Evolutionary conservation across 2,888 invertebrate genomes (phyloP).

Genomic region (Lymantria monacha): DNA sequence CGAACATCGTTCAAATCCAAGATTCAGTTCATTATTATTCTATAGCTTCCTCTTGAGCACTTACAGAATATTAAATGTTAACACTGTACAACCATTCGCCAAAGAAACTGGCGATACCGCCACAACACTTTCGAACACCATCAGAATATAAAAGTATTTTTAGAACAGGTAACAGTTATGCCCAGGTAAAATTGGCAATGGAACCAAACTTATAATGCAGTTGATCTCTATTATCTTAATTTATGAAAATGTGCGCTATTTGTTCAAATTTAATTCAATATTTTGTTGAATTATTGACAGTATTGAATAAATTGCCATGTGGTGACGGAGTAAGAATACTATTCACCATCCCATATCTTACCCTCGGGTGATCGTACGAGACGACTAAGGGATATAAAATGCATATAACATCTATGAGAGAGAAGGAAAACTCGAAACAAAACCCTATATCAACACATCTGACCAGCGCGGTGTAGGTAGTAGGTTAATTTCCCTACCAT

Average conservation of each 20-base stretch:
- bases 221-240: constrained; percentile 16
- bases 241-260: background rate
- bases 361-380: too few species aligned
- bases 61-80: constrained; percentile 72
- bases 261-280: background rate
- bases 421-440: too few species aligned
- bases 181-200: constrained; percentile 26
- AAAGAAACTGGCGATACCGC: constrained; percentile 71
- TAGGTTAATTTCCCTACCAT: too few species aligned
- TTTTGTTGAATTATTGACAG: background rate
- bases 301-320: too few species aligned
- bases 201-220: constrained; percentile 19
- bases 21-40: constrained; percentile 67
- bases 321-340: too few species aligned
- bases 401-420: too few species aligned
- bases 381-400: too few species aligned
- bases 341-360: too few species aligned
- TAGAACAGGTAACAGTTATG: constrained; percentile 32
- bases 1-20: constrained; percentile 45
- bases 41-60: constrained; percentile 53
- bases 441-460: too few species aligned
- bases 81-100: constrained; percentile 61
- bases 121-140: constrained; percentile 57
- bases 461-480: too few species aligned
- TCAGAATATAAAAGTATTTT: constrained; percentile 53